Base-by-base conservation (phyloP, 2,113 vertebrate genomes). In the Notechis scutatus region DNA sequence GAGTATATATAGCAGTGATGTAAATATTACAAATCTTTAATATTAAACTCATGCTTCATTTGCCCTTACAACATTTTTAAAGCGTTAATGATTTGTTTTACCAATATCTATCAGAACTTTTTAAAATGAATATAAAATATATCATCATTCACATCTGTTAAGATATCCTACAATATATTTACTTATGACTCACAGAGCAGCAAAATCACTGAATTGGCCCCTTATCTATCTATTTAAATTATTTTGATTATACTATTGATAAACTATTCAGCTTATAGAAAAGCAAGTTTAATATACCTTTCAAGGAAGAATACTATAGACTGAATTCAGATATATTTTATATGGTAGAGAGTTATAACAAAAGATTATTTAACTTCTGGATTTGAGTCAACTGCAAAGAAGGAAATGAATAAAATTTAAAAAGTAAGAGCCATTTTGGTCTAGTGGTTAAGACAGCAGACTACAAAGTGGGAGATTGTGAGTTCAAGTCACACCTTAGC, bases 371-470 rank as follows among this genome's bases (percentile, higher is more conserved):
- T 88, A 92, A 91, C 69, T 87, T 93, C 52, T 91, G 88, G 74
- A 26, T 93, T 50, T 94, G 86, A 88, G 91, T 52, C 55, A 56
- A 95, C 95, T 93, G 39, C 55, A 87, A 94, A 81, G 18, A 39
- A 94, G 59, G 9, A 93, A 59, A 90, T 54, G 26, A 81, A 88
- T 39, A 95, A 0, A 0, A 93, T 64, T 18, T 4, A 64, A 14
- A 89, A n/a, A 89, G 47, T 26, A 50, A 88, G 8, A 69, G 29
- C 64, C 12, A 34, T 12, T n/a, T 69, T 69, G 29, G 12, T 69
- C 29, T n/a, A n/a, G 12, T 69, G 12, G 29, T 34, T 69, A 69
- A 6, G 29, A 12, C 29, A 69, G 3, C 61, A 64, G 26, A 12
- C 61, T 69, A 69, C 11, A n/a, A 69, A 69, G 64, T 69, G 64